Evolutionary conservation across 92 coral and sea anemone genomes (phyloP), one percentile per base, ranked within the genome.

Genomic region (Muricea muricata): DNA sequence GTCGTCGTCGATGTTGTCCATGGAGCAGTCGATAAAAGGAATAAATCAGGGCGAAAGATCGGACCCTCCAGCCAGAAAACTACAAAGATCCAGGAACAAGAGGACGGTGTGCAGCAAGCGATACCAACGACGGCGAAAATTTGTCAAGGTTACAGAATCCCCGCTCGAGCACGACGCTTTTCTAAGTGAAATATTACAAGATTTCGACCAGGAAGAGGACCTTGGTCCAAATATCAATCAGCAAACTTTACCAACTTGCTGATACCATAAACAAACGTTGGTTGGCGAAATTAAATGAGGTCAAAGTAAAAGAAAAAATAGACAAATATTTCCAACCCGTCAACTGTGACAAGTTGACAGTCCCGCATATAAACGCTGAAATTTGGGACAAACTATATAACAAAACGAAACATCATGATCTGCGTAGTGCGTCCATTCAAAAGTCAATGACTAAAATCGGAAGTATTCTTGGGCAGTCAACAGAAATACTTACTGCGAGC

Each of bases 231-330:
- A 79, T 6, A 79, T 79, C 30, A 79, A 35, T 31, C 84, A 79
- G 84, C n/a, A n/a, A n/a, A n/a, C n/a, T n/a, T n/a, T n/a, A n/a
- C n/a, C 84, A 79, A 55, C 70, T 58, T 56, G 69, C 84, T 79
- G 84, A 79, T 7, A 79, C 52, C 52, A 25, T 79, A 25, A 79
- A 79, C 21, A 79, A 56, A 9, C 52, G 73, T 54, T 79, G 84
- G 84, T 79, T 73, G 5, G 58, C 71, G 3, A 79, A 79, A 54
- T 73, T 79, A 2, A 55, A 25, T 23, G 84, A 79, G 29, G 70
- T 46, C 5, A 79, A 79, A 34, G 18, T 79, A 26, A 79, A 79
- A 42, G 72, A 56, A n/a, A n/a, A n/a, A n/a, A n/a, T n/a, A n/a
- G n/a, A n/a, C n/a, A n/a, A n/a, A n/a, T n/a, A n/a, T n/a, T 30